Evolutionary conservation across 1,140 invertebrate species (phyloP).

Genomic region (Sycobia sp.): DNA sequence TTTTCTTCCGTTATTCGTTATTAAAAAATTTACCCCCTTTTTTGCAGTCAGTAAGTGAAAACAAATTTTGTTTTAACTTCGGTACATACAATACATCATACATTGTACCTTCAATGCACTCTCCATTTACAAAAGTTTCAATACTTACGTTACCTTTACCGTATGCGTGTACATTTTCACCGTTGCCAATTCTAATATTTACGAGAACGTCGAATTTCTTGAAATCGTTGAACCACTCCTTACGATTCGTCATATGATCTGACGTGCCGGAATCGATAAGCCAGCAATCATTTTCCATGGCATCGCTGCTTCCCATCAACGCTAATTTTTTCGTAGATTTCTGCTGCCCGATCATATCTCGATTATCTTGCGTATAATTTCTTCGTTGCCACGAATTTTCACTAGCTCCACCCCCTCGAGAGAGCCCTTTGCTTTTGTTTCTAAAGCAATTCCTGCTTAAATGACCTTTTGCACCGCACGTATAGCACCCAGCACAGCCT

Average conservation of each 20-base stretch:
- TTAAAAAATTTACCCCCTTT: conserved; percentile 17
- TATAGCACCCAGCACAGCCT: neutral
- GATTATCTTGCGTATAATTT: too few species aligned
- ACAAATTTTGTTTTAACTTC: neutral
- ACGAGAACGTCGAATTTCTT: neutral
- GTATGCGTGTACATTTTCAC: neutral
- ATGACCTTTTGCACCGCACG: neutral
- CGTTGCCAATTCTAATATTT: neutral
- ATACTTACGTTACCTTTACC: conserved; percentile 8
- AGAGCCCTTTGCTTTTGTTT: neutral
- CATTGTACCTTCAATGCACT: neutral
- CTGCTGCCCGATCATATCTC: neutral
- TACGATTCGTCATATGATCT: conserved; percentile 11
- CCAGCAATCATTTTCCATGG: neutral
- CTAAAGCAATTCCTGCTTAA: neutral
- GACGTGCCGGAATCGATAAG: conserved; percentile 11
- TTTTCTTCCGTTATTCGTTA: neutral
- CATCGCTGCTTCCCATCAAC: neutral
- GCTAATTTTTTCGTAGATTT: neutral
- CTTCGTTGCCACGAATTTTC: too few species aligned
- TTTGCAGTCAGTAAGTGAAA: neutral
- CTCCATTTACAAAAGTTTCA: neutral
- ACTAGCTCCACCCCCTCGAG: neutral
- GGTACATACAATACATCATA: conserved; percentile 9
- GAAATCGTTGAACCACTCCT: neutral